Conservation (phyloP, 2,113 vertebrate species). For the Nettapus auritus region DNA sequence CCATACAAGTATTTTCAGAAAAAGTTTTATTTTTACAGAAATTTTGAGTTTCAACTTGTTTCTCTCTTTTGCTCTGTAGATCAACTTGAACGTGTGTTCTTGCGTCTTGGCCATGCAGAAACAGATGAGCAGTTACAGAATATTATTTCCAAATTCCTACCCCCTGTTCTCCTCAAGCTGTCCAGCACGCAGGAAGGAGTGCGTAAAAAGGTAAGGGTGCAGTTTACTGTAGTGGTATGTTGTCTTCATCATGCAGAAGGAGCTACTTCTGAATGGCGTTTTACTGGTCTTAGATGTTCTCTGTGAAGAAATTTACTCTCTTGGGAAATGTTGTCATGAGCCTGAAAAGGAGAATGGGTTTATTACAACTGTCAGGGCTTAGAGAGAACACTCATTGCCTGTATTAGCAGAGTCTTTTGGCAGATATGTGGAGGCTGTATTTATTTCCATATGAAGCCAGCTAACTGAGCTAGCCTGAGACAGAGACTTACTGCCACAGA, state of each 20-base stretch:
- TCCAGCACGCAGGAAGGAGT: constrained; percentile 98
- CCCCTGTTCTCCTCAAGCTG: constrained; percentile 96
- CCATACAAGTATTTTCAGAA: neutral
- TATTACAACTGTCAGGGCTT: neutral
- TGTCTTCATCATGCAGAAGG: neutral
- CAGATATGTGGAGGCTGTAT: neutral
- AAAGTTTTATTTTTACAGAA: neutral
- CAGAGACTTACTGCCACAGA: neutral
- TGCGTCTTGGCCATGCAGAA: constrained; percentile 96
- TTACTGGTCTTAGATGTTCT: neutral
- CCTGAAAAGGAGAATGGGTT: neutral
- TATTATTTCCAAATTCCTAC: constrained; percentile 98
- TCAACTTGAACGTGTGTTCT: constrained; percentile 97
- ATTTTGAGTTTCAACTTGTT: neutral
- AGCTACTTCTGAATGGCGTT: neutral
- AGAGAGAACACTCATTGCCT: neutral
- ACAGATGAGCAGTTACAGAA: constrained; percentile 97
- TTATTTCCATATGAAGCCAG: neutral
- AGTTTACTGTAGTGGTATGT: accelerated
- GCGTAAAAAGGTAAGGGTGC: constrained; percentile 90
- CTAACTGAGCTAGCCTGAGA: neutral
- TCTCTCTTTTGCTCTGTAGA: constrained; percentile 75
- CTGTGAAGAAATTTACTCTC: neutral
- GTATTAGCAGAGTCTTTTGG: neutral
- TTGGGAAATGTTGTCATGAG: neutral